Evolutionary conservation across 2,888 invertebrate genomes (phyloP).

Genomic region (Gymnosoma rotundatum): DNA sequence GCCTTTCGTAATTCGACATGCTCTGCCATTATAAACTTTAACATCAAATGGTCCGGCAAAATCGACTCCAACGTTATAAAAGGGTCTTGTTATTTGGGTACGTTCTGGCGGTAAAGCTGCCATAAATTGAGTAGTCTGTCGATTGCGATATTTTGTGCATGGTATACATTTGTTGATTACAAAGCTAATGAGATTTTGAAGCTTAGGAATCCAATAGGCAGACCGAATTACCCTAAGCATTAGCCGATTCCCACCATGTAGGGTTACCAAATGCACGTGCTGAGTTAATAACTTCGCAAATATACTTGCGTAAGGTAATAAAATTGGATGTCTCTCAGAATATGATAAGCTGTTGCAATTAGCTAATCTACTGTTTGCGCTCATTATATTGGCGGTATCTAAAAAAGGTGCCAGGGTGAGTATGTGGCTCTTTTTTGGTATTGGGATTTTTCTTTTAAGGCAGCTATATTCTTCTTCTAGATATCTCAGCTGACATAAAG

Average conservation of each 20-base stretch:
- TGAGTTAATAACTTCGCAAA: slow-evolving; percentile 6
- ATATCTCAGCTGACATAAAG: neutral
- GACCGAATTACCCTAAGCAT: neutral
- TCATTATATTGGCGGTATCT: neutral
- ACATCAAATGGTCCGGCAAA: slow-evolving; percentile 47
- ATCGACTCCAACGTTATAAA: slow-evolving; percentile 22
- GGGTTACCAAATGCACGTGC: slow-evolving; percentile 17
- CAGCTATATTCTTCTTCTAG: neutral
- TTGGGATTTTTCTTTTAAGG: neutral
- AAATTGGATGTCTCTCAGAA: slow-evolving; percentile 26
- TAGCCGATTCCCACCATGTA: slow-evolving; percentile 9
- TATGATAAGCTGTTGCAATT: neutral
- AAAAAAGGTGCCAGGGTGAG: slow-evolving; percentile 8
- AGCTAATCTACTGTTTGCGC: neutral
- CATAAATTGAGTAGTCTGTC: slow-evolving; percentile 18
- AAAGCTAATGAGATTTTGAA: slow-evolving; percentile 10
- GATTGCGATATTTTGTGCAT: slow-evolving; percentile 21
- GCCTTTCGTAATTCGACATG: slow-evolving; percentile 9
- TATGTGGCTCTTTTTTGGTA: neutral
- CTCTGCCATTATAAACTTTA: slow-evolving; percentile 23
- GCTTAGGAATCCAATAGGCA: neutral
- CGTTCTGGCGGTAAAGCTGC: slow-evolving; percentile 35
- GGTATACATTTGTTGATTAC: slow-evolving; percentile 9
- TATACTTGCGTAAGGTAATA: slow-evolving; percentile 20
- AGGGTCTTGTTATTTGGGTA: slow-evolving; percentile 9